phyloP scores from a whole-genome alignment of 2,797 vertebrate species.

The Typhlichthys subterraneus region DNA sequence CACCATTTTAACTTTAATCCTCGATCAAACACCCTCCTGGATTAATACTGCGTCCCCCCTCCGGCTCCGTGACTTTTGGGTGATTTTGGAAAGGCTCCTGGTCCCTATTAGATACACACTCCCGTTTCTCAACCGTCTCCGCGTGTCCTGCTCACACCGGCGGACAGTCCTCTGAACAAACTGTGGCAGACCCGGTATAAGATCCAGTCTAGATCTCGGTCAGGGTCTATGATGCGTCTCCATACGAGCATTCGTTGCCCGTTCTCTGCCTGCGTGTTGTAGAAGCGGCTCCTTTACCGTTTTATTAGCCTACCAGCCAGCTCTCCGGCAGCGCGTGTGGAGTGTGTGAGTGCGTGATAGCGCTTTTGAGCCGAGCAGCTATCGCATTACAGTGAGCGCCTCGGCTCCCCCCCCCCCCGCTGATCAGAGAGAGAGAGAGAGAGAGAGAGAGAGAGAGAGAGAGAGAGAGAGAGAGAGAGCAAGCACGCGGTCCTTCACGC shows the following conservation, averaged over 20 bases:
- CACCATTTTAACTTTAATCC: slow-evolving; percentile 10
- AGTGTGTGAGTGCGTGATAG: slow-evolving; percentile 69
- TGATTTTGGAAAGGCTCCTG: slow-evolving; percentile 9
- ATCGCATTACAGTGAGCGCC: slow-evolving; percentile 86
- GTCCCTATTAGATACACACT: slow-evolving; percentile 10
- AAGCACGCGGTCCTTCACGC: background rate
- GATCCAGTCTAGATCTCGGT: too few species aligned
- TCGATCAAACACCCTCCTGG: slow-evolving; percentile 45
- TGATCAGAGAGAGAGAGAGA: slow-evolving; percentile 65
- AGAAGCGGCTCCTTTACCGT: slow-evolving; percentile 20
- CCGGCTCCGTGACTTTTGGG: slow-evolving; percentile 19
- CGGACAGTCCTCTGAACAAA: slow-evolving; percentile 9
- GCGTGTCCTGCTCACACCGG: slow-evolving; percentile 48
- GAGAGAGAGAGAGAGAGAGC: too few species aligned
- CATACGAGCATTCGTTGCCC: too few species aligned
- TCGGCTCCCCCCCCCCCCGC: slow-evolving; percentile 80
- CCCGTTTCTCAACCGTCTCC: slow-evolving; percentile 12
- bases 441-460: too few species aligned
- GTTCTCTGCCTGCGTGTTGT: slow-evolving; percentile 11
- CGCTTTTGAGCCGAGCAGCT: slow-evolving; percentile 78
- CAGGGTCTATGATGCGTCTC: too few species aligned
- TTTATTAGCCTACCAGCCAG: slow-evolving; percentile 3
- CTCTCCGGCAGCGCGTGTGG: slow-evolving; percentile 23
- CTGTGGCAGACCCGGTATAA: too few species aligned
- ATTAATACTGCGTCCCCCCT: slow-evolving; percentile 16